Evolutionary conservation across 2,888 invertebrate genomes (phyloP).

Genomic region (Villa cingulata): DNA sequence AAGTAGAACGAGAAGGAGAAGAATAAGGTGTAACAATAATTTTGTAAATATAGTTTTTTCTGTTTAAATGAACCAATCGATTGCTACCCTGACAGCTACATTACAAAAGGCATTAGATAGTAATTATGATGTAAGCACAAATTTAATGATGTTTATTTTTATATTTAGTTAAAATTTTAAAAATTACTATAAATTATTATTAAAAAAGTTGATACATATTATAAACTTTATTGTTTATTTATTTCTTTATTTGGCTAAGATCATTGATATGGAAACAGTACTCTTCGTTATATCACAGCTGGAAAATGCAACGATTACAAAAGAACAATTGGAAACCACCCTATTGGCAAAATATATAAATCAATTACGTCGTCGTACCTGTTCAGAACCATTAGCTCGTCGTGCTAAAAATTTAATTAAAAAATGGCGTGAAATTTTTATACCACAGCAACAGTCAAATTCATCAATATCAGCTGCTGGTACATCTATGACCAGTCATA

Average conservation of each 20-base stretch:
- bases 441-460: constrained; percentile 36
- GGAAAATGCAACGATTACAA: constrained; percentile 59
- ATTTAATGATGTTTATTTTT: not conserved
- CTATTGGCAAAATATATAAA: constrained; percentile 88
- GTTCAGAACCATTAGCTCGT: constrained; percentile 70
- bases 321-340: constrained; percentile 55
- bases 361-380: constrained; percentile 74
- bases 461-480: constrained; percentile 8
- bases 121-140: constrained; percentile 88
- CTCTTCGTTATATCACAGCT: constrained; percentile 84
- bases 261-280: constrained; percentile 88
- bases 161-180: not conserved
- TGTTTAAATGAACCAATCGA: constrained; percentile 61
- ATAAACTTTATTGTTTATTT: not conserved
- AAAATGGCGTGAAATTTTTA: constrained; percentile 80
- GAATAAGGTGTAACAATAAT: not conserved
- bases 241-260: constrained; percentile 43
- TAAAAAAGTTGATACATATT: not conserved
- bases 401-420: constrained; percentile 85
- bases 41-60: not conserved
- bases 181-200: not conserved
- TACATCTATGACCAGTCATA: constrained; percentile 23
- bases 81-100: constrained; percentile 86
- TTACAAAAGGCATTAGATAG: constrained; percentile 93
- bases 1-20: not conserved